Base-by-base conservation (phyloP, 2,113 vertebrate species). In the Trematomus loennbergii region DNA sequence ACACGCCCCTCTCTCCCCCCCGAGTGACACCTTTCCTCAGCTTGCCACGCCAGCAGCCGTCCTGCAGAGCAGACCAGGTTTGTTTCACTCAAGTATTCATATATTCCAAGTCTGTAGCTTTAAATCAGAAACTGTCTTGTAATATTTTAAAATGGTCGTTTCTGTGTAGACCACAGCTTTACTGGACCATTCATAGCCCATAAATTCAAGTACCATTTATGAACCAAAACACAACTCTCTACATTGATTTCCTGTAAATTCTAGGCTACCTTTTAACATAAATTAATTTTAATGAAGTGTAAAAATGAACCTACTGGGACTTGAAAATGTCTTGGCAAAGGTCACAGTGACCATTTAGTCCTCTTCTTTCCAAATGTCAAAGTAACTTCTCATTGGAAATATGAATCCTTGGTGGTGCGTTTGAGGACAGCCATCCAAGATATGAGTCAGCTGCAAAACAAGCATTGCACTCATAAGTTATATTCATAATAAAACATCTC, bases 41-140 rank as follows among this genome's bases (percentile, higher is more conserved):
- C 13, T 89, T 94, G 81, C 94, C 94, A 0, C 91, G 87, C 5
- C 93, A 89, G 73, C 89, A 87, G 75, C 18, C 88, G 0, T 78
- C 87, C 0, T 92, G 88, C 84, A 87, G 81, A 46, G 69, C 64
- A 4, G 89, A 89, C 16, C 93, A 95, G 94, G 95, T 95, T 58
- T 53, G 94, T 91, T 22, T 17, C 4, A 45, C 36, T 66, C 22
- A n/a, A 43, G 11, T 45, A 45, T 36, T 54, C 25, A n/a, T 50
- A 43, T 29, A 66, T 43, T 7, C 11, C 68, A 40, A 12, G 46
- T 60, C n/a, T 54, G 0, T 10, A 12, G 53, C 20, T 64, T 75
- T 59, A 22, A 3, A 29, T 54, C 12, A 57, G 71, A 67, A 67
- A 62, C 11, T 45, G 48, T 33, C 29, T 70, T 46, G 9, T 62